phyloP scores from a whole-genome alignment of 1,140 invertebrate species.

The Cotesia vestalis region DNA sequence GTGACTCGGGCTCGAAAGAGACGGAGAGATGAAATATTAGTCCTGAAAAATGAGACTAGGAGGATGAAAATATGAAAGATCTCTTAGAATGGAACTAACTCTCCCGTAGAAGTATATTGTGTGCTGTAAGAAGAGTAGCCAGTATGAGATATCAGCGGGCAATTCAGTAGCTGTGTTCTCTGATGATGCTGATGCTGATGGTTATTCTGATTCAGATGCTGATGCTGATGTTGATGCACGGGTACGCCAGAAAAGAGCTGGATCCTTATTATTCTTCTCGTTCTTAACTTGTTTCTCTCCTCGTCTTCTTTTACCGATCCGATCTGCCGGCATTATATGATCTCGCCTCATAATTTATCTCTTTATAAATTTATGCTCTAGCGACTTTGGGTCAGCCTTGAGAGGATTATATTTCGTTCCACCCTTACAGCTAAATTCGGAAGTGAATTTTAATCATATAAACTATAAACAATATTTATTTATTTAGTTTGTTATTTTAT shows the following conservation, averaged over 20 bases:
- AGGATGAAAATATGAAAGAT: conserved; percentile 22
- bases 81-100: background rate
- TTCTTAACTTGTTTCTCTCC: background rate
- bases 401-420: conserved; percentile 31
- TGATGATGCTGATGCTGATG: background rate
- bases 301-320: conserved; percentile 23
- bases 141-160: conserved; percentile 4
- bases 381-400: conserved; percentile 20
- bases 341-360: conserved; percentile 34
- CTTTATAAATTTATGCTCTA: conserved; percentile 29
- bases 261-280: background rate
- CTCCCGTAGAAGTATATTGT: too few relatives aligned
- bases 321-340: conserved; percentile 32
- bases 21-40: conserved; percentile 1
- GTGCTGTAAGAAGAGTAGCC: background rate
- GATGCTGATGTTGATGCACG: too few relatives aligned
- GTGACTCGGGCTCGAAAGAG: conserved; percentile 33
- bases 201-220: too few relatives aligned
- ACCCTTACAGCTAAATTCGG: conserved; percentile 23
- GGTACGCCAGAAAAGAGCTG: background rate
- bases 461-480: background rate
- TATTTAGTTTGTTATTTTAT: conserved; percentile 19
- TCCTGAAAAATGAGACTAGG: background rate
- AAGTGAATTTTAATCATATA: conserved; percentile 32
- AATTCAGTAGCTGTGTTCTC: conserved; percentile 34